Conservation (phyloP, 2,888 invertebrate species). For the Melanargia galathea region DNA sequence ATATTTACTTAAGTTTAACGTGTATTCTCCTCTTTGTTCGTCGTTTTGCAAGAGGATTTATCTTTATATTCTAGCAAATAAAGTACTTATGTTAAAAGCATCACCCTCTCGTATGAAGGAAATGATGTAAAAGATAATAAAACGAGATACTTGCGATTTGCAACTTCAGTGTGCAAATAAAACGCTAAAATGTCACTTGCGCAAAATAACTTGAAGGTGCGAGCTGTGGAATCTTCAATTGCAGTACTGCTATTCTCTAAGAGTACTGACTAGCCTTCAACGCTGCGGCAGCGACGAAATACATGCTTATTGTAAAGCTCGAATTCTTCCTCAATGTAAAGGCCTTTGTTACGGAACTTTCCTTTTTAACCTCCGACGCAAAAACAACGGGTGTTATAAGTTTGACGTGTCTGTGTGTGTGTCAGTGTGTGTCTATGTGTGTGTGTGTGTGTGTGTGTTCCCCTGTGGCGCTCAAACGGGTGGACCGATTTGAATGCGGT, state of each 20-base stretch:
- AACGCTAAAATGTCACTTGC: slow-evolving; percentile 60
- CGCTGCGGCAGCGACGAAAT: background rate
- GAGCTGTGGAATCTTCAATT: slow-evolving; percentile 19
- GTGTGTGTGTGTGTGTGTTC: too few species aligned
- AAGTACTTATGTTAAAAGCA: slow-evolving; percentile 20
- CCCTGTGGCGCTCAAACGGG: too few species aligned
- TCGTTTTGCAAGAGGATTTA: too few species aligned
- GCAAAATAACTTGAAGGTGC: slow-evolving; percentile 46
- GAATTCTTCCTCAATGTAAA: too few species aligned
- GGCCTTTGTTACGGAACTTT: too few species aligned
- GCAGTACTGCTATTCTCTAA: slow-evolving; percentile 1
- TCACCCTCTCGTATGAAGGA: slow-evolving; percentile 26
- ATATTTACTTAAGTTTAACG: too few species aligned
- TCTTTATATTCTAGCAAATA: background rate
- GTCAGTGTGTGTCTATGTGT: too few species aligned
- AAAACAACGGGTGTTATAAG: too few species aligned
- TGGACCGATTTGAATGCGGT: too few species aligned
- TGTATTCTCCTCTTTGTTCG: too few species aligned
- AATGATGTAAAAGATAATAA: slow-evolving; percentile 31
- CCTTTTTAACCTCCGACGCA: too few species aligned
- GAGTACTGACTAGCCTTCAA: background rate
- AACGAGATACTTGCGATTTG: slow-evolving; percentile 30
- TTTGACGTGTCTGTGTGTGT: too few species aligned
- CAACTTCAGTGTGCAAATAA: slow-evolving; percentile 52
- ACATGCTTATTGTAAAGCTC: background rate